These are phyloP conservation scores for Saimiri boliviensis DNA, from an alignment of 2,113 vertebrate species.

Conservation along the genomic window DNA sequence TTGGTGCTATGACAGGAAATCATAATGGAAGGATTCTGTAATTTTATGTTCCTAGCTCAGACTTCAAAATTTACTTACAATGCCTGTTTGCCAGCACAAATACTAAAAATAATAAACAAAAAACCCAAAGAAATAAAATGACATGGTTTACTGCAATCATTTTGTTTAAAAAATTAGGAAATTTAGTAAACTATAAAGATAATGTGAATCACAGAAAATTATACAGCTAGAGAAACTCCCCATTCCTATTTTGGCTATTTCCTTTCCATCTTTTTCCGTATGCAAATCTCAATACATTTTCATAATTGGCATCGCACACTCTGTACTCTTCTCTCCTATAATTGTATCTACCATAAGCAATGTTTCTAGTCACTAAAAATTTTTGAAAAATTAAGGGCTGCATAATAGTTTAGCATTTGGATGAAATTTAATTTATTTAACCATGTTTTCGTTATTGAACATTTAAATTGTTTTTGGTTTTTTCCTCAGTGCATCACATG, in stretches of 20 bases:
- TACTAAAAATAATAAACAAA: background rate
- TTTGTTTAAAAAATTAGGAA: background rate
- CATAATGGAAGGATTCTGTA: background rate
- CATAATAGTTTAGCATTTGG: background rate
- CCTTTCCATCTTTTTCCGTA: background rate
- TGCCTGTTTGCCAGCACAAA: background rate
- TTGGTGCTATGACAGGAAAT: background rate
- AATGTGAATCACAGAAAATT: slow-evolving; percentile 13
- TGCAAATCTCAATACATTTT: background rate
- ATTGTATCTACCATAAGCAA: background rate
- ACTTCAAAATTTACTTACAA: background rate
- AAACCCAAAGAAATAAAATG: background rate
- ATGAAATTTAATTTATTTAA: background rate
- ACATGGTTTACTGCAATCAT: background rate
- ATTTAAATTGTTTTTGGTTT: background rate
- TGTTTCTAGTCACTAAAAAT: background rate
- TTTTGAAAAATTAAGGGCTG: slow-evolving; percentile 4
- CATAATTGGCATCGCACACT: background rate
- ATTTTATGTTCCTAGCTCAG: background rate
- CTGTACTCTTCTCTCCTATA: background rate
- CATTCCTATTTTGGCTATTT: background rate
- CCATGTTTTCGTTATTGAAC: background rate
- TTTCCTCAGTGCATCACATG: background rate
- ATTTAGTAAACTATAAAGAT: background rate
- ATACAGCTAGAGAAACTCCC: background rate